phyloP scores from a whole-genome alignment of 2,113 vertebrate species.

The Gulo gulo region DNA sequence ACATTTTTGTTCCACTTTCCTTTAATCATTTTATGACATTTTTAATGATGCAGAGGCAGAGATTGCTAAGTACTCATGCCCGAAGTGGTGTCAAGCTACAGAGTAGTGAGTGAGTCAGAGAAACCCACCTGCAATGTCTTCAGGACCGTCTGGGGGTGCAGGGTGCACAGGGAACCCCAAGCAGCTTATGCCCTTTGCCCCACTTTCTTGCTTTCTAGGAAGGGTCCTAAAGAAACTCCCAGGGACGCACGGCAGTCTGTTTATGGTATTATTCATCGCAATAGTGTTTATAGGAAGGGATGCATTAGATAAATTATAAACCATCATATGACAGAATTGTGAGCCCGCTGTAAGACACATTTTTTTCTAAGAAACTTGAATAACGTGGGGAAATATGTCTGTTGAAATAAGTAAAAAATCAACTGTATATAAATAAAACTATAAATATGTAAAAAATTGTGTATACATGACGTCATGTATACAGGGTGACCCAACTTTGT shows the following conservation, averaged over 20 bases:
- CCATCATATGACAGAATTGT: fast-evolving
- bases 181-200: neutral
- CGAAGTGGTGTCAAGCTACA: neutral
- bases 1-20: neutral
- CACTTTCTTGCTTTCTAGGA: neutral
- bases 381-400: neutral
- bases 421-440: neutral
- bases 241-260: fast-evolving
- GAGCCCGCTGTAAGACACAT: neutral
- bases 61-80: neutral
- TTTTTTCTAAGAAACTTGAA: neutral
- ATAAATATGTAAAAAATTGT: neutral
- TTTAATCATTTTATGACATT: neutral
- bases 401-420: neutral
- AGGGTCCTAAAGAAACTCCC: neutral
- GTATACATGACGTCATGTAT: neutral
- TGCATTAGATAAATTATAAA: neutral
- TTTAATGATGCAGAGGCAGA: neutral
- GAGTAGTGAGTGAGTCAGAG: neutral
- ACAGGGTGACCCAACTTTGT: neutral
- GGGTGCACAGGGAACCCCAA: no score
- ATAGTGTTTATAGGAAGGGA: neutral
- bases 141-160: neutral
- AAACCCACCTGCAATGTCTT: neutral
- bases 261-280: fast-evolving